Base-by-base conservation (phyloP, 2,888 invertebrate genomes). In the Archips crataeganus region DNA sequence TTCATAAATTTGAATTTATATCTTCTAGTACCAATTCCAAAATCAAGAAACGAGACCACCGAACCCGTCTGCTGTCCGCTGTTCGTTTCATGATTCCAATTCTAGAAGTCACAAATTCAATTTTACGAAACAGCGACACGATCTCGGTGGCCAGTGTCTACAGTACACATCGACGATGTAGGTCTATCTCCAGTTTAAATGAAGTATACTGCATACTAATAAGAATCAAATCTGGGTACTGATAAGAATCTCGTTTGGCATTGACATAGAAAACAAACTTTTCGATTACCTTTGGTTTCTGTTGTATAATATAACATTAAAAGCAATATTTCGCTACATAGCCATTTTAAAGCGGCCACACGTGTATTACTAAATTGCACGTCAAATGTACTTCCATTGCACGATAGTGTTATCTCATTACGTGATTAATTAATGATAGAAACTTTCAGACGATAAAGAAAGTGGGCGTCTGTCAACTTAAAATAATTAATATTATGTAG, bases 401-500 rank as follows among this genome's bases (percentile, higher is more conserved):
- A 34, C 23, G 39, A 54, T 45, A 62, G 8, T 34, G 70, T 63
- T n/a, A 63, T 70, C 42, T 65, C 39, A 10, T 34, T 60, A 10
- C 15, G 47, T 36, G 60, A 47, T 61, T 4, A 61, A 57, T 57
- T 47, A 23, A 61, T 39, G 23, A 3, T 45, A 45, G 11, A 39
- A 39, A 4, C 34, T 67, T 34, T 32, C 60, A 49, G 6, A 10
- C 10, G 67, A 68, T 68, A 68, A 69, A 59, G 60, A 69, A 64
- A 63, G 63, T 70, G 70, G 42, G 70, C 34, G 54, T 57, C 34
- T 54, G 54, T 13, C 34, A 32, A 63, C 57, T 54, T 63, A 45
- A 66, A 39, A 36, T 42, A 42, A 9, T 10, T 15, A 47, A 60
- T 49, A 64, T 23, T 23, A 23, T 23, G 23, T 59, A 36, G 3